Base-by-base conservation (phyloP, 2,888 invertebrate species). In the Falcaria lacertinaria region DNA sequence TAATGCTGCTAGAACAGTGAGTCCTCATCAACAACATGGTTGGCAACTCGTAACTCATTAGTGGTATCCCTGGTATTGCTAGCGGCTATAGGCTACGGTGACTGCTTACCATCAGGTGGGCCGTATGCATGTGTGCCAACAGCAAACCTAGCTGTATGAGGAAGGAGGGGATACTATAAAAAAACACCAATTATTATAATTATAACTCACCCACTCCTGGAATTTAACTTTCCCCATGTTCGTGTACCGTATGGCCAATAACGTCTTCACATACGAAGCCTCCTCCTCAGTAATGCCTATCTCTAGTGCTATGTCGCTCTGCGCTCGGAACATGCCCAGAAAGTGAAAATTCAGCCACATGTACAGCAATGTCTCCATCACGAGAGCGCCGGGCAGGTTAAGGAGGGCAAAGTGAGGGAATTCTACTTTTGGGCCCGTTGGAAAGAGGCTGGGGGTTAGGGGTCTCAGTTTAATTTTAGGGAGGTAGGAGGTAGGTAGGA, bases 281-380 rank as follows among this genome's bases (percentile, higher is more conserved):
- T 86, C 86, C 42, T 85, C 86, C 17, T 74, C 77, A 0, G 82
- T 73, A 52, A 85, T 63, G 0, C 72, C 74, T n/a, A 75, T 64
- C 50, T 80, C 77, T 36, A 81, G 42, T 0, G 74, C 67, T 15
- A 74, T 66, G 14, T 73, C 65, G 25, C 67, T 78, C 39, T 74
- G 69, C 1, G 63, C 56, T 42, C 81, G 80, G 50, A 84, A 78
- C 74, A 83, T 74, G n/a, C 83, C 81, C 28, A 85, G 52, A 44
- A 80, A 84, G 43, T 75, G 77, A 36, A 76, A 80, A 54, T 86
- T 86, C 69, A 86, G 64, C 85, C 85, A 86, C 37, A 83, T 48
- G 44, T 84, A 86, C 1, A 86, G 50, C 1, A 78, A 50, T 0
- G 70, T 71, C 51, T 83, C 79, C 72, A 81, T 72, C 1, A 86